Base-by-base conservation (phyloP, 2,113 vertebrate species). In the Crotalus helleri region DNA sequence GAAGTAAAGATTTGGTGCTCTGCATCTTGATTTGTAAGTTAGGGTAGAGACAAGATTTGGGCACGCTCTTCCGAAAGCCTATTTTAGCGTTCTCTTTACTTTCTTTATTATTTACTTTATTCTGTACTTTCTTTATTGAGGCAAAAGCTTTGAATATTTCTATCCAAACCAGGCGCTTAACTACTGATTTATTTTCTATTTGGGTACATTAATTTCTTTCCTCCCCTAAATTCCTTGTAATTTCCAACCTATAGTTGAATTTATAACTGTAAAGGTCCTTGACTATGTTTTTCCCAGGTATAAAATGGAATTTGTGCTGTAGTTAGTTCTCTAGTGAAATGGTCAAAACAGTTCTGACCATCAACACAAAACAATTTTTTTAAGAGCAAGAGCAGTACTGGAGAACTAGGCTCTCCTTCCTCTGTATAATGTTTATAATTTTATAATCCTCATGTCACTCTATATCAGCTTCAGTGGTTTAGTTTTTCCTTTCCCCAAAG, bases 141-240 rank as follows among this genome's bases (percentile, higher is more conserved):
- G 29, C 13, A 90, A 89, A 0, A 46, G 33, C 29, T n/a, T n/a
- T 81, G 44, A 90, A 3, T 57, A 86, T 49, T 33, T 0, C 0
- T 0, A 0, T 1, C 44, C 15, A 33, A n/a, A 10, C 49, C 3
- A 4, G 54, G 55, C 53, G 11, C 81, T 91, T 24, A 44, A 53
- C 9, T 57, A 13, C 26, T 64, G 1, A 3, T 5, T 88, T 1
- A 0, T 0, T n/a, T 86, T 69, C 39, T 23, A 91, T 17, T 92
- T n/a, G 51, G 89, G 49, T 54, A 51, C 64, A 54, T 91, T 53
- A 53, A 54, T n/a, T 74, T 91, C 61, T 55, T 54, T 57, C 4
- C 61, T 91, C 49, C 74, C 49, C 61, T 85, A 59, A 55, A 46
- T 57, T 88, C 9, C 90, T 51, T 87, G 53, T 53, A 39, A 44